Base-by-base conservation (phyloP, 2,797 vertebrate species). In the Xiphorhynchus erythropygius region DNA sequence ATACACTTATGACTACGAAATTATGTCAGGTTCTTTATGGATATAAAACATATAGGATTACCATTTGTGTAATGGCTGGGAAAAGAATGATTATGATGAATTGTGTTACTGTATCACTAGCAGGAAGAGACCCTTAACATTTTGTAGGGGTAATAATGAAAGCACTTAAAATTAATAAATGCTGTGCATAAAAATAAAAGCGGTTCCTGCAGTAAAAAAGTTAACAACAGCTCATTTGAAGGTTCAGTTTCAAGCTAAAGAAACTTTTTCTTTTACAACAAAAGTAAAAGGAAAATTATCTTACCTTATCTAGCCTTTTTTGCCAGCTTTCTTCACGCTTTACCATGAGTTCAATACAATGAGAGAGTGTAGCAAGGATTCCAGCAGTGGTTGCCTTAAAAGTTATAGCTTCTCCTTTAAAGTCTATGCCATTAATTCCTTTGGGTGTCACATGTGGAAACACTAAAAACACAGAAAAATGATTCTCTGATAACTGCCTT, bases 341-440 rank as follows among this genome's bases (percentile, higher is more conserved):
- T 76, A 99, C 98, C 99, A 99, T 99, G 88, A 99, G 98, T 65
- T 99, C 99, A 87, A 99, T 99, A 97, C 99, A 99, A 96, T 99
- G 99, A 80, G 99, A 99, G 73, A 99, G 98, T 2, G 99, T 99
- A 60, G 99, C 99, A 78, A 99, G 98, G 92, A 99, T 99, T 64
- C 99, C 99, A 68, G 99, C 99, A 73, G 99, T 99, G 65, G 99
- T 99, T 94, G 99, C 99, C 97, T 99, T 99, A 96, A 99, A 99
- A 82, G 99, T 99, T 98, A 99, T 99, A 74, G 99, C 99, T 97
- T 99, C 99, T 9, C 99, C 99, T 98, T 99, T 99, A 95, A 99
- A 99, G 97, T 99, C 99, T 95, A 99, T 99, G 59, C 99, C 99
- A 91, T 98, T 99, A 87, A 99, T 98, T 82, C 98, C 98, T 98